Conservation (phyloP, 2,888 invertebrate species). For the Ypsolopha scabrella region DNA sequence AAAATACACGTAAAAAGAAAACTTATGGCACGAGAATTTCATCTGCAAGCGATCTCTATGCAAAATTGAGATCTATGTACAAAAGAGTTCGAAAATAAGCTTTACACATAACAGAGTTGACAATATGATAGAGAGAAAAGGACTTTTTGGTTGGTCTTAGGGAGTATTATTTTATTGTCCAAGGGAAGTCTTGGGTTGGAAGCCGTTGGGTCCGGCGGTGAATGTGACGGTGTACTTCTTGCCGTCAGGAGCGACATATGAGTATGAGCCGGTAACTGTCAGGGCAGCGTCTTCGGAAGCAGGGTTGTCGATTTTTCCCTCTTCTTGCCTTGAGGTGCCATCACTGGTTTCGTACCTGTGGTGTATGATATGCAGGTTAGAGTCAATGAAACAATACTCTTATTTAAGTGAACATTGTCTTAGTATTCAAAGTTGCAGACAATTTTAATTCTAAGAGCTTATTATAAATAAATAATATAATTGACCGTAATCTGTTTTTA, state of each 20-base stretch:
- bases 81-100: neutral
- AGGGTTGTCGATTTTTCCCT: slow-evolving; percentile 74
- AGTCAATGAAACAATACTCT: too few relatives aligned
- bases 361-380: too few relatives aligned
- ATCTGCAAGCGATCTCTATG: slow-evolving; percentile 9
- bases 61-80: slow-evolving; percentile 4
- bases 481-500: too few relatives aligned
- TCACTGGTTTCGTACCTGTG: slow-evolving; percentile 75
- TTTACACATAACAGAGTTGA: too few relatives aligned
- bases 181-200: slow-evolving; percentile 66
- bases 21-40: slow-evolving; percentile 58
- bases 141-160: slow-evolving; percentile 4
- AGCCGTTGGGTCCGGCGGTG: slow-evolving; percentile 74
- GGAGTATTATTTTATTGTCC: slow-evolving; percentile 37
- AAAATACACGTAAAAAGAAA: slow-evolving; percentile 32
- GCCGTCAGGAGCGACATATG: slow-evolving; percentile 75
- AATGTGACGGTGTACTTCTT: slow-evolving; percentile 74
- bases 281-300: slow-evolving; percentile 73
- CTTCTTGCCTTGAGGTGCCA: slow-evolving; percentile 74
- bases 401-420: neutral
- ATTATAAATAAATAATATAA: too few relatives aligned
- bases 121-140: neutral
- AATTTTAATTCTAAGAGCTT: too few relatives aligned
- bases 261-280: slow-evolving; percentile 72
- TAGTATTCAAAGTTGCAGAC: too few relatives aligned